Conservation (phyloP, 2,888 invertebrate species). For the Hypolimnas misippus region DNA sequence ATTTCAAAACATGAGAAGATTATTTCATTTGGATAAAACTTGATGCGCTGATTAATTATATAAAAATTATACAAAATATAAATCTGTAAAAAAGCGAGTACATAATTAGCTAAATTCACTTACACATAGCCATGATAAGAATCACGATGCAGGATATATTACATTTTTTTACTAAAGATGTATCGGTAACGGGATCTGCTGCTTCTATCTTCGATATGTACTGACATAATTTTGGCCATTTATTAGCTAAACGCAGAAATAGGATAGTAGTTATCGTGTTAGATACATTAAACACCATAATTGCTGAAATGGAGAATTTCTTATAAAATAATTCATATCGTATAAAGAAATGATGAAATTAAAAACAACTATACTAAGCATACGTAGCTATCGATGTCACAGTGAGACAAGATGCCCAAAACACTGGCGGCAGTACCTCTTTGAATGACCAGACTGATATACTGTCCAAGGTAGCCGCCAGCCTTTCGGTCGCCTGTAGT, state of each 20-base stretch:
- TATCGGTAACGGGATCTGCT: slow-evolving; percentile 55
- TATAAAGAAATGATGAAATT: not conserved
- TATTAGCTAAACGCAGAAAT: slow-evolving; percentile 58
- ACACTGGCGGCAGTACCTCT: too few species aligned
- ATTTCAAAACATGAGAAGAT: too few species aligned
- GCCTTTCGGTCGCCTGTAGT: too few species aligned
- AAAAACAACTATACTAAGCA: too few species aligned
- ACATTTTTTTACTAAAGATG: slow-evolving; percentile 52
- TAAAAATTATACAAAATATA: too few species aligned
- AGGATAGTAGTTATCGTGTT: slow-evolving; percentile 52
- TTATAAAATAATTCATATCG: not conserved
- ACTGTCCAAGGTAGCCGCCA: too few species aligned
- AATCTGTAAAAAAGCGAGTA: too few species aligned
- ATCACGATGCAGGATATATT: slow-evolving; percentile 52
- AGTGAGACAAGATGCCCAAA: too few species aligned
- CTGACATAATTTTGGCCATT: slow-evolving; percentile 60
- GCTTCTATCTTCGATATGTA: slow-evolving; percentile 57
- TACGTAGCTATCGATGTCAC: too few species aligned
- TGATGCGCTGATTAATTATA: too few species aligned
- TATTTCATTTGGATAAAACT: too few species aligned
- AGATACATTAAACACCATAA: slow-evolving; percentile 54
- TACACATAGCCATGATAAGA: slow-evolving; percentile 55
- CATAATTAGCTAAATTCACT: slow-evolving; percentile 33
- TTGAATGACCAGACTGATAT: too few species aligned
- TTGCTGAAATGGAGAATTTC: slow-evolving; percentile 50